Evolutionary conservation across 2,888 invertebrate species (phyloP).

Genomic region (Chloroclystis v-ata): DNA sequence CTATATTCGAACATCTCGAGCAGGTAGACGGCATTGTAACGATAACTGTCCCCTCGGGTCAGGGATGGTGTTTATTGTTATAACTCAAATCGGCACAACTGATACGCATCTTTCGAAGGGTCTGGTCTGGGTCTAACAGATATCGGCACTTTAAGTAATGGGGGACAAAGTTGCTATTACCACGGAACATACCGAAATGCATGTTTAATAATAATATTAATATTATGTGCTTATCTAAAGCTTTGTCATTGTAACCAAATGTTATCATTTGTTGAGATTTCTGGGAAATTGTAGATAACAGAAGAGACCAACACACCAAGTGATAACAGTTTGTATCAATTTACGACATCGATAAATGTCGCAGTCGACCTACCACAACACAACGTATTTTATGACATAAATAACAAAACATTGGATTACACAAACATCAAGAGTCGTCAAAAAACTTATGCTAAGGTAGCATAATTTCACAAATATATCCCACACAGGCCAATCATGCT

Average conservation of each 20-base stretch:
- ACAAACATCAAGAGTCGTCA: constrained; percentile 9
- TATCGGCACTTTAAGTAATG: constrained; percentile 36
- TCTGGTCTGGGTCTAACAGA: constrained; percentile 38
- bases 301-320: not conserved
- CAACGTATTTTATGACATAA: not conserved
- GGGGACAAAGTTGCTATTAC: constrained; percentile 9
- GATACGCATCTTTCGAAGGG: constrained; percentile 40
- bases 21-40: constrained; percentile 55
- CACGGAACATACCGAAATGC: not conserved
- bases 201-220: not conserved
- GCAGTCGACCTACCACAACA: not conserved
- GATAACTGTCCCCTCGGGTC: constrained; percentile 33
- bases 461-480: constrained; percentile 29
- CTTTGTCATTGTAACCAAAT: constrained; percentile 1
- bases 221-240: not conserved
- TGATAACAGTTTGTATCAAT: not conserved
- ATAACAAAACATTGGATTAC: constrained; percentile 12
- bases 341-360: not conserved
- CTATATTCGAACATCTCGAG: constrained; percentile 29
- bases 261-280: not conserved
- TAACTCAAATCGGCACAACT: constrained; percentile 42
- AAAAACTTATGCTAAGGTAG: constrained; percentile 11
- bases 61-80: constrained; percentile 35
- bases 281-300: not conserved
- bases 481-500: constrained; percentile 50